Evolutionary conservation across 1,140 invertebrate species (phyloP).

Genomic region (Drosophila sp.): DNA sequence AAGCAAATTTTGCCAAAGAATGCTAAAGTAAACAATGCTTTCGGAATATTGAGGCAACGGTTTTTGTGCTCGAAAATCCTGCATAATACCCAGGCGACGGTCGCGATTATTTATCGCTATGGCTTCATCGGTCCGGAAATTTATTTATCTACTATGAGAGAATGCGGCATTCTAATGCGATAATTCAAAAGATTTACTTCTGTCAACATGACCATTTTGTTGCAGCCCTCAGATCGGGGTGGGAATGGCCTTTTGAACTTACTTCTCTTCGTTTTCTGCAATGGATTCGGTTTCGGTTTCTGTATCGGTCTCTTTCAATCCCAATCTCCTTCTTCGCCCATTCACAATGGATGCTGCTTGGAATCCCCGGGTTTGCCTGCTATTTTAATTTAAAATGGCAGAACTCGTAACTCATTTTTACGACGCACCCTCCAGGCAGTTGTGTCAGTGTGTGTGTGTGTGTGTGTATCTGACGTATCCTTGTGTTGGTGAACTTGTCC

Average conservation of each 20-base stretch:
- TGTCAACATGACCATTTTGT: conserved; percentile 82
- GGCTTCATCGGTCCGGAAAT: conserved; percentile 73
- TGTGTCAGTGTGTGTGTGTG: conserved; percentile 35
- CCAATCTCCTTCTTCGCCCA: not conserved
- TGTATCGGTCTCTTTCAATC: conserved; percentile 3
- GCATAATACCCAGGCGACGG: conserved; percentile 71
- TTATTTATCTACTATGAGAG: conserved; percentile 56
- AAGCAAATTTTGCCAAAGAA: conserved; percentile 31
- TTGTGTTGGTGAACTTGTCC: conserved; percentile 66
- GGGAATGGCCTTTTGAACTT: conserved; percentile 77
- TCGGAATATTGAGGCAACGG: conserved; percentile 15
- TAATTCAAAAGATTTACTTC: conserved; percentile 83
- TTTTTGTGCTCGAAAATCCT: conserved; percentile 63
- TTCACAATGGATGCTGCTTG: conserved; percentile 55
- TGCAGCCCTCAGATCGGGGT: conserved; percentile 61
- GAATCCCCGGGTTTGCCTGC: conserved; percentile 36
- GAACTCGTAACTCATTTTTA: conserved; percentile 83
- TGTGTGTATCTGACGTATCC: conserved; percentile 42
- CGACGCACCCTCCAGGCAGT: conserved; percentile 72
- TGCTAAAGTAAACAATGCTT: conserved; percentile 60
- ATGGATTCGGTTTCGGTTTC: conserved; percentile 30
- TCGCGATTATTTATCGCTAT: conserved; percentile 75
- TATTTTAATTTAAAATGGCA: conserved; percentile 83
- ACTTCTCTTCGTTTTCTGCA: conserved; percentile 33
- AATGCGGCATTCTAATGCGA: conserved; percentile 79